Conservation (phyloP, 2,797 vertebrate genomes). For the Hemitrygon akajei region DNA sequence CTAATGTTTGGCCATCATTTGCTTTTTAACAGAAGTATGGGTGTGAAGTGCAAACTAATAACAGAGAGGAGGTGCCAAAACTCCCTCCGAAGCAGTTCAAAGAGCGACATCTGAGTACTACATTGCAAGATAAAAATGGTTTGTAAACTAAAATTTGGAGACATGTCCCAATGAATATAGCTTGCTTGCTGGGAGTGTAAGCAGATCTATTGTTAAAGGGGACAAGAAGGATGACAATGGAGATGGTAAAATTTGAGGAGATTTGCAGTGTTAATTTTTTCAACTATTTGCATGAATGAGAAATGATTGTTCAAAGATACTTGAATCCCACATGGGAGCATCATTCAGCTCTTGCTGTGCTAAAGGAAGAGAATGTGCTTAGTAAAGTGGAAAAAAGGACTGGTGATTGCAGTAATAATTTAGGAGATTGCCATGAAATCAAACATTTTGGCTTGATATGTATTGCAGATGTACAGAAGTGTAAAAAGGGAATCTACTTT, state of each 20-base stretch:
- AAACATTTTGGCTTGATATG: too few species aligned
- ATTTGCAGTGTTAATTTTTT: not conserved
- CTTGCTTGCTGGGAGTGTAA: not conserved
- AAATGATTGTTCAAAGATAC: not conserved
- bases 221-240: not conserved
- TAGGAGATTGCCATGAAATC: too few species aligned
- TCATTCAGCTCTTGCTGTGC: not conserved
- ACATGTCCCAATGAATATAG: not conserved
- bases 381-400: not conserved
- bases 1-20: not conserved
- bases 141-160: not conserved
- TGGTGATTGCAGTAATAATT: not conserved
- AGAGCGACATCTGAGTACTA: not conserved
- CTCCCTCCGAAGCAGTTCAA: not conserved
- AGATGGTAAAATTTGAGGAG: not conserved
- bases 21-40: not conserved
- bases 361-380: not conserved
- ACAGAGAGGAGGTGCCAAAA: not conserved
- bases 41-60: not conserved
- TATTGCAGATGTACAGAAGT: not conserved
- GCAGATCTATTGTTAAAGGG: not conserved
- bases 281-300: not conserved
- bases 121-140: slow-evolving; percentile 21
- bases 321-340: not conserved
- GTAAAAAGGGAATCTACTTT: too few species aligned